Evolutionary conservation across 2,888 invertebrate genomes (phyloP).

Genomic region (Erebia ligea): DNA sequence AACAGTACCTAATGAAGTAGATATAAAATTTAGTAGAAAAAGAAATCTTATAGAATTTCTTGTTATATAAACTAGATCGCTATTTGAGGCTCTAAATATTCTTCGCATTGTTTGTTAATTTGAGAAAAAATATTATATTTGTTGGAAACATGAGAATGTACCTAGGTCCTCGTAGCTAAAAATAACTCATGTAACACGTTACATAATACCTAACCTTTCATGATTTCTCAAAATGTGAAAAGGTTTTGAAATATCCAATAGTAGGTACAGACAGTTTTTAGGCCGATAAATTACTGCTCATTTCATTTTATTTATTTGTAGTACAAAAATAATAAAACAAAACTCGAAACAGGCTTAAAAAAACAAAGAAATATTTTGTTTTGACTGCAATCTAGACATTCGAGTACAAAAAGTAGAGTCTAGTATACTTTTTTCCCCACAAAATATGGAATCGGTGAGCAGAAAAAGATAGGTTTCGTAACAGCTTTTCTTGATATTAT

Average conservation of each 20-base stretch:
- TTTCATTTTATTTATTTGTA: background rate
- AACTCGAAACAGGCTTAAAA: too few species aligned
- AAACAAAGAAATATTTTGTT: too few species aligned
- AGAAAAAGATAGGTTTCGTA: too few species aligned
- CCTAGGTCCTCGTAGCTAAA: background rate
- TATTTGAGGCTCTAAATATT: slow-evolving; percentile 5
- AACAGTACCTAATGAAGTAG: background rate
- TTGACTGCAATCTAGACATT: too few species aligned
- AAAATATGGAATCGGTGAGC: too few species aligned
- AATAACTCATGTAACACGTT: background rate
- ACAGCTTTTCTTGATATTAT: too few species aligned
- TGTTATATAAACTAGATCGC: background rate
- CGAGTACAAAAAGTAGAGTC: too few species aligned
- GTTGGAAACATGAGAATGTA: background rate
- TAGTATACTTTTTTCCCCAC: too few species aligned
- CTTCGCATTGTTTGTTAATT: slow-evolving; percentile 4
- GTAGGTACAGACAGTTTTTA: background rate
- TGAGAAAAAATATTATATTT: background rate
- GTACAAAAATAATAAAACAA: too few species aligned
- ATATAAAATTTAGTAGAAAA: background rate
- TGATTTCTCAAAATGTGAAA: background rate
- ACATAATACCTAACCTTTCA: background rate
- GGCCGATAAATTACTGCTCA: too few species aligned
- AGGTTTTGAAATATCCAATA: background rate
- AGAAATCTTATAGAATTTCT: background rate